phyloP scores from a whole-genome alignment of 2,888 invertebrate species.

The Pachliopta kotzebuea region DNA sequence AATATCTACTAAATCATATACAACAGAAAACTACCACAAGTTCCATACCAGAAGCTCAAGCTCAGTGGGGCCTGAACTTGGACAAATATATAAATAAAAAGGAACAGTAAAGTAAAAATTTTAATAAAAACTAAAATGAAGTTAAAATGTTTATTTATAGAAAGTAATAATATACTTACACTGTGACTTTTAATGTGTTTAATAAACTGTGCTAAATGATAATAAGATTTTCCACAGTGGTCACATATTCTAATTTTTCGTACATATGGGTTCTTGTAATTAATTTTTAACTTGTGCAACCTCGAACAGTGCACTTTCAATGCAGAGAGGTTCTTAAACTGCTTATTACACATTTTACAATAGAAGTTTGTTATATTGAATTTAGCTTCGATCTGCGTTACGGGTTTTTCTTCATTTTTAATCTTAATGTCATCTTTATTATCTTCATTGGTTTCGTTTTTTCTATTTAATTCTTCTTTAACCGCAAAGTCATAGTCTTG shows the following conservation, averaged over 20 bases:
- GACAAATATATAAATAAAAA: too few species aligned
- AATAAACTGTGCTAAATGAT: slow-evolving; percentile 36
- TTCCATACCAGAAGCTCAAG: too few species aligned
- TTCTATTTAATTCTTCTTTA: slow-evolving; percentile 6
- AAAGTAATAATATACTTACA: slow-evolving; percentile 36
- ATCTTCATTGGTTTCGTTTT: slow-evolving; percentile 4
- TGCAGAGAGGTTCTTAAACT: slow-evolving; percentile 39
- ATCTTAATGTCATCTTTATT: slow-evolving; percentile 1
- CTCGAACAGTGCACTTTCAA: slow-evolving; percentile 50
- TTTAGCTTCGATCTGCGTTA: slow-evolving; percentile 34
- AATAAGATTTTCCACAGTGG: slow-evolving; percentile 44
- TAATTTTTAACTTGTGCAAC: slow-evolving; percentile 45
- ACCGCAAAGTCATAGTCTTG: slow-evolving; percentile 18
- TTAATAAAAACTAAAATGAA: too few species aligned
- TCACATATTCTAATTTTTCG: slow-evolving; percentile 41
- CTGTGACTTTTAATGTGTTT: slow-evolving; percentile 48
- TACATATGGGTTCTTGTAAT: slow-evolving; percentile 22
- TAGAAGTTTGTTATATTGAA: slow-evolving; percentile 47
- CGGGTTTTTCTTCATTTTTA: slow-evolving; percentile 22
- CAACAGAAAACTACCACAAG: too few species aligned
- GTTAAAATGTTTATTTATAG: not conserved
- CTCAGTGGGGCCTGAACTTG: too few species aligned
- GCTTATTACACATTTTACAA: slow-evolving; percentile 55
- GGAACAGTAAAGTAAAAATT: too few species aligned
- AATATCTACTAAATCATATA: too few species aligned